Percentiles rank a stretch among this genome's conserved stretches.
phyloP scores from a whole-genome alignment of 1,140 invertebrate genomes.

The Laodelphax striatellus region DNA sequence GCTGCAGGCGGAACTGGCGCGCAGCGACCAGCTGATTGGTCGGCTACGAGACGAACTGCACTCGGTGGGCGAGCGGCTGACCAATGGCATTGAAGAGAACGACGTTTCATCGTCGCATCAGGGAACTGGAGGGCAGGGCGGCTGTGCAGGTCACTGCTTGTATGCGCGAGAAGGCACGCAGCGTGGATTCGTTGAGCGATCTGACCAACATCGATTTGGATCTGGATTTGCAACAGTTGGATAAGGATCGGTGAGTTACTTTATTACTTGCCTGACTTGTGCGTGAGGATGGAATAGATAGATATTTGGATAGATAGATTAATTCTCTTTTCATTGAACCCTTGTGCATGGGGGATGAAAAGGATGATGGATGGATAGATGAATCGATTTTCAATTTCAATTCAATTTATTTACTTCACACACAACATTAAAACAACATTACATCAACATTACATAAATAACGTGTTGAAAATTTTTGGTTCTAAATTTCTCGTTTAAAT shows the following conservation, averaged over 20 bases:
- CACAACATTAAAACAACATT: too few species aligned
- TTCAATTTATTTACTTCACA: too few species aligned
- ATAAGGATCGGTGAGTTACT: slow-evolving; percentile 46
- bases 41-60: slow-evolving; percentile 46
- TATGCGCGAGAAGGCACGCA: slow-evolving; percentile 40
- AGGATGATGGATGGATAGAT: too few species aligned
- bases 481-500: too few species aligned
- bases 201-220: slow-evolving; percentile 67
- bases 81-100: slow-evolving; percentile 63
- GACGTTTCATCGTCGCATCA: slow-evolving; percentile 54
- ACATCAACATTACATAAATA: too few species aligned
- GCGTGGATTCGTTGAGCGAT: slow-evolving; percentile 66
- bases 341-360: too few species aligned
- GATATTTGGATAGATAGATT: too few species aligned
- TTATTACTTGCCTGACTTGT: too few species aligned
- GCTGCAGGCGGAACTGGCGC: slow-evolving; percentile 27
- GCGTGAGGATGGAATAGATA: too few species aligned
- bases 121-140: slow-evolving; percentile 53
- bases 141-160: slow-evolving; percentile 24
- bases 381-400: too few species aligned
- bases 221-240: slow-evolving; percentile 56
- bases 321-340: too few species aligned
- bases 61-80: slow-evolving; percentile 39
- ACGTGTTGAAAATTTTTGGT: too few species aligned
- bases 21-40: slow-evolving; percentile 31